Conservation (phyloP, 2,113 vertebrate species). For the Nyctibius bracteatus region DNA sequence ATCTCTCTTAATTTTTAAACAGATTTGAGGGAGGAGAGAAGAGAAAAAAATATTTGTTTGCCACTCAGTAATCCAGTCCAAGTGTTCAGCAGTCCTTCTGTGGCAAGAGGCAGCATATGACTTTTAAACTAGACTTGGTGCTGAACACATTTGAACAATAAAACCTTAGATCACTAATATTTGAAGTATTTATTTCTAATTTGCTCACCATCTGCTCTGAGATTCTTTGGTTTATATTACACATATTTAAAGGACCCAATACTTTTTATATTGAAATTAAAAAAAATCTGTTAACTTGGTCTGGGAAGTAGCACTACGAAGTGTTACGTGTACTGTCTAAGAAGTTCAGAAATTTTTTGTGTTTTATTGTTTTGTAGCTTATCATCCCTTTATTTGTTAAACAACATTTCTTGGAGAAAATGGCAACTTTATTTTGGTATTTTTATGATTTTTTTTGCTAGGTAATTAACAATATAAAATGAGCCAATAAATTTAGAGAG, state of each 20-base stretch:
- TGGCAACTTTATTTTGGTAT: background rate
- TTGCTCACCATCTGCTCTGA: slow-evolving; percentile 21
- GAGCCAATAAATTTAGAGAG: background rate
- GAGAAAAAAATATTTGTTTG: slow-evolving; percentile 48
- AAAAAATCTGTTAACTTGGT: background rate
- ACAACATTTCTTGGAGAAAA: background rate
- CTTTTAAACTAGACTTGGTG: slow-evolving; percentile 47
- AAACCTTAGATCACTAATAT: slow-evolving; percentile 56
- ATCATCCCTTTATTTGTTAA: background rate
- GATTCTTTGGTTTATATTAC: slow-evolving; percentile 14
- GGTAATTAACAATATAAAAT: background rate
- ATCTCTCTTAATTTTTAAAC: slow-evolving; percentile 60
- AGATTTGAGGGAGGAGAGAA: slow-evolving; percentile 42
- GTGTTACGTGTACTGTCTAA: background rate
- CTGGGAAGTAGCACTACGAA: background rate
- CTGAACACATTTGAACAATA: slow-evolving; percentile 39
- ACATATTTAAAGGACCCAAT: background rate
- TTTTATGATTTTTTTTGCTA: background rate
- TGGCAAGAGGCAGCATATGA: slow-evolving; percentile 69
- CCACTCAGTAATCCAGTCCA: slow-evolving; percentile 56
- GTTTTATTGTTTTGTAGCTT: background rate
- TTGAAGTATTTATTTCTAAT: slow-evolving; percentile 58
- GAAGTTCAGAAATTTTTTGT: background rate
- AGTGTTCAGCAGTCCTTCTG: slow-evolving; percentile 69
- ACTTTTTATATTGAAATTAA: background rate